Percentiles rank a stretch among this genome's conserved stretches.
phyloP scores from a whole-genome alignment of 2,113 vertebrate species.

The Percina caprodes region DNA sequence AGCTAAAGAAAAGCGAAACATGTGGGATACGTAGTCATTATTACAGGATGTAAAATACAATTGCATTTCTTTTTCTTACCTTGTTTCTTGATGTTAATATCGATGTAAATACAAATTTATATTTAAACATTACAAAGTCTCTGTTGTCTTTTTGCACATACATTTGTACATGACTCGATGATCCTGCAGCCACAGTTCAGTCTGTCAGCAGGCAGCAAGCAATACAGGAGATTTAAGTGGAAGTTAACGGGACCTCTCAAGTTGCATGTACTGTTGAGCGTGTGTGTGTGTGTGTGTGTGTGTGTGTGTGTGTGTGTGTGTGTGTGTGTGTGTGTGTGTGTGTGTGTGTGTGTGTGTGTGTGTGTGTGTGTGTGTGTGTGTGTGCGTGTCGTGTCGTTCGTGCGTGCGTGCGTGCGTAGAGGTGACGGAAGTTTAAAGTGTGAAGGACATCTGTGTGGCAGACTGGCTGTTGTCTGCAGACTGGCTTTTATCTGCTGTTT shows the following conservation, averaged over 20 bases:
- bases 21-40: slow-evolving; percentile 75
- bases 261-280: neutral
- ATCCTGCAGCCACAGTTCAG: neutral
- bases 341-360: neutral
- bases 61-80: slow-evolving; percentile 84
- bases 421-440: slow-evolving; percentile 20
- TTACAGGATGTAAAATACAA: slow-evolving; percentile 87
- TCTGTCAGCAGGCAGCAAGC: neutral
- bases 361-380: neutral
- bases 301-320: no score
- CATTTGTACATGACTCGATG: neutral
- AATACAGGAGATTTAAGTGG: neutral
- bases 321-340: no score
- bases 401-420: slow-evolving; percentile 16
- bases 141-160: slow-evolving; percentile 17
- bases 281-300: no score
- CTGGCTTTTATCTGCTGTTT: slow-evolving; percentile 56
- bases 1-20: slow-evolving; percentile 57
- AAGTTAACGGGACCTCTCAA: neutral
- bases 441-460: slow-evolving; percentile 38
- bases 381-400: slow-evolving; percentile 13
- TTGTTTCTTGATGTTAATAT: slow-evolving; percentile 93
- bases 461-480: slow-evolving; percentile 29
- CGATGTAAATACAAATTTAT: slow-evolving; percentile 99
- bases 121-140: slow-evolving; percentile 89